Evolutionary conservation across 1,140 invertebrate genomes (phyloP).

Genomic region (Trichomalopsis sarcophagae): DNA sequence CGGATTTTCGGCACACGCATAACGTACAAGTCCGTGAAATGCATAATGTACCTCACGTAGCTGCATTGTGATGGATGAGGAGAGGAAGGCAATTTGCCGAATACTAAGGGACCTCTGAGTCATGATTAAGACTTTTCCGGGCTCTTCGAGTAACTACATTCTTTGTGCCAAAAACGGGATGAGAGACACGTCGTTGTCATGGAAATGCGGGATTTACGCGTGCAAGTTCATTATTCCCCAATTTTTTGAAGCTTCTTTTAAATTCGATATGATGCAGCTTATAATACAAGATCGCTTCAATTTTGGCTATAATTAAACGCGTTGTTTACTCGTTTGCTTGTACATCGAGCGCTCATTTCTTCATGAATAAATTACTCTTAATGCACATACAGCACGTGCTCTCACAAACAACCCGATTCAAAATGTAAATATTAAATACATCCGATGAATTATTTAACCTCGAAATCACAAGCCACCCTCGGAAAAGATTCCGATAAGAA

Average conservation of each 20-base stretch:
- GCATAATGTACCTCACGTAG: conserved; percentile 65
- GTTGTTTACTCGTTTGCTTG: neutral
- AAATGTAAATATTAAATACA: neutral
- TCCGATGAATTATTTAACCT: neutral
- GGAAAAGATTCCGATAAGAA: neutral
- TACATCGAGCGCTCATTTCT: neutral
- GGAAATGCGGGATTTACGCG: neutral
- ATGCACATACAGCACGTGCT: no score
- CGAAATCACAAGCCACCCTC: neutral
- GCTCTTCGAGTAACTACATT: conserved; percentile 14
- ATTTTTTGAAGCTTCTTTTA: no score
- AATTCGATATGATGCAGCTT: no score
- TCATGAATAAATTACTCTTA: neutral
- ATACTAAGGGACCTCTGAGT: conserved; percentile 59
- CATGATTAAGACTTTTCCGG: conserved; percentile 54
- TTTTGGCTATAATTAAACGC: no score
- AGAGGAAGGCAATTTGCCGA: conserved; percentile 59
- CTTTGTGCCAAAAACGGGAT: neutral
- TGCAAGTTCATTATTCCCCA: neutral
- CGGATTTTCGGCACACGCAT: conserved; percentile 50
- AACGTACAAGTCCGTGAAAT: conserved; percentile 9
- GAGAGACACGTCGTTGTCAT: neutral
- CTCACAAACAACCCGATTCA: neutral
- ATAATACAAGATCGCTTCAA: no score
- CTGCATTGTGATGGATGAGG: conserved; percentile 60